These are phyloP conservation scores for Drosophila busckii DNA, from an alignment of 1,140 invertebrate species.

Conservation along the genomic window DNA sequence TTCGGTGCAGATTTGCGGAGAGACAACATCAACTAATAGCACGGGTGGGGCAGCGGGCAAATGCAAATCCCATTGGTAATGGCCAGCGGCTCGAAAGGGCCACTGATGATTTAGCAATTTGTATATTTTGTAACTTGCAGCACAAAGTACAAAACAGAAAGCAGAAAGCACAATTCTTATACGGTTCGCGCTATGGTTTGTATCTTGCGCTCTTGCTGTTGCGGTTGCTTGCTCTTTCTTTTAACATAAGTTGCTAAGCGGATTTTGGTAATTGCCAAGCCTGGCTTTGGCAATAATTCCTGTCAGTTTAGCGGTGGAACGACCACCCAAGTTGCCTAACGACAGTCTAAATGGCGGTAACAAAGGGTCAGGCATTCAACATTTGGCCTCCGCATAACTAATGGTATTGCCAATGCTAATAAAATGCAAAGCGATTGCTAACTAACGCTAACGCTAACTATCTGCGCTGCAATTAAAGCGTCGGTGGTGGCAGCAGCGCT, in stretches of 20 bases:
- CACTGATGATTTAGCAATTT: constrained; percentile 66
- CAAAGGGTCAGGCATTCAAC: constrained; percentile 51
- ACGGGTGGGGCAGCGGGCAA: constrained; percentile 14
- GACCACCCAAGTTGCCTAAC: constrained; percentile 61
- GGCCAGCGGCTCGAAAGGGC: constrained; percentile 39
- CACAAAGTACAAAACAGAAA: constrained; percentile 1
- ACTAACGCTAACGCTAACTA: constrained; percentile 47
- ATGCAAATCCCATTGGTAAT: constrained; percentile 44
- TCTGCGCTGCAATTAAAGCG: constrained; percentile 46
- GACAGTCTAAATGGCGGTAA: constrained; percentile 59
- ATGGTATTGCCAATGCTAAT: constrained; percentile 34
- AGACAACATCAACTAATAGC: constrained; percentile 40
- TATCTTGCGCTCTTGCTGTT: too few relatives aligned
- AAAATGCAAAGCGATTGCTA: constrained; percentile 47
- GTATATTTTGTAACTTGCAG: too few relatives aligned
- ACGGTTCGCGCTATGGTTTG: too few relatives aligned
- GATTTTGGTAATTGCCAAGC: constrained; percentile 64
- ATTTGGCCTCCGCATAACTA: constrained; percentile 21
- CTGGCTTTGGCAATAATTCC: constrained; percentile 36
- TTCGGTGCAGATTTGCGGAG: constrained; percentile 26
- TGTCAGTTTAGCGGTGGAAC: not conserved
- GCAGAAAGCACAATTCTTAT: constrained; percentile 35
- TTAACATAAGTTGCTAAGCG: constrained; percentile 59
- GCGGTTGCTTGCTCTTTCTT: constrained; percentile 10
- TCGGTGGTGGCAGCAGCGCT: constrained; percentile 5